Evolutionary conservation across 2,797 vertebrate species (phyloP), one percentile per base, ranked within the genome.

Genomic region (Epinephelus awoara): DNA sequence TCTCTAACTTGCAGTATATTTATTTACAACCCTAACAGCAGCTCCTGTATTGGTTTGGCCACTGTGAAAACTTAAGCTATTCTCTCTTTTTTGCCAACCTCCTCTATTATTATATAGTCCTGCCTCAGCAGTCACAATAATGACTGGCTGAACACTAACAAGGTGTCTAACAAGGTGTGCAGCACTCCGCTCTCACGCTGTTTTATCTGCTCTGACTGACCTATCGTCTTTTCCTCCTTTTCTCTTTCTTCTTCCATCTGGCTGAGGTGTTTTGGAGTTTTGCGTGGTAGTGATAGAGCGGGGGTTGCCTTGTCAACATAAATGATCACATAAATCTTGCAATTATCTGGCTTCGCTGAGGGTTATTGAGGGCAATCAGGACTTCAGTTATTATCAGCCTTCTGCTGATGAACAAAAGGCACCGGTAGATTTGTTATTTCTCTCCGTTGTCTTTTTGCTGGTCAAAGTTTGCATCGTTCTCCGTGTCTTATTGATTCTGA

Each of bases 111-210:
- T 58, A 71, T 23, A 64, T 27, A 62, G 55, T 62, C 65, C 67
- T 72, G 62, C 55, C 68, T 85, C 70, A 75, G 79, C 85, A 87
- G 82, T 59, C 29, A 40, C 57, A 78, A 50, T 77, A 85, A 89
- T 83, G 74, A 92, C 89, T 81, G 82, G 75, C 67, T 74, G 84
- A 88, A 73, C 81, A 67, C 82, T 87, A 85, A 87, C 82, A 85
- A 84, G 71, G 83, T 82, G 74, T 68, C 84, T 91, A 91, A 87
- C 79, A 88, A 86, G 75, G 76, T 82, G 73, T 64, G 50, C 42
- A 70, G 64, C 57, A 46, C 62, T 66, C 78, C 25, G 50, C 67
- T 75, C 64, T 83, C 77, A 73, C 23, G 76, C 81, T 69, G 86
- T 77, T 81, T 72, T 64, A 89, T 80, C 54, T 75, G 84, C 70